Evolutionary conservation across 2,113 vertebrate species (phyloP).

Genomic region (Pygoscelis antarcticus): DNA sequence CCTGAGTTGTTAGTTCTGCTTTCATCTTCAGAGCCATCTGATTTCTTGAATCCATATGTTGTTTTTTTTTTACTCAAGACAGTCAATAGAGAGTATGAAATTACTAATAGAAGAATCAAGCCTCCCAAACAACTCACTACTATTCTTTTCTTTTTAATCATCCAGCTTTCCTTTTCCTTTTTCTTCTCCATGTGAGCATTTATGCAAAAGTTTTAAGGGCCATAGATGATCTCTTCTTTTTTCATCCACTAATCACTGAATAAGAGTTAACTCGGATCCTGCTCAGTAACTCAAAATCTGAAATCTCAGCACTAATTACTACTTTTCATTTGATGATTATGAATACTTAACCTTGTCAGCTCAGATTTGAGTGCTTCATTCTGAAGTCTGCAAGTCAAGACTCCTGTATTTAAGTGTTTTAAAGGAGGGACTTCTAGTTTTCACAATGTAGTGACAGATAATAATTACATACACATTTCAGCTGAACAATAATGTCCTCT

Average conservation of each 20-base stretch:
- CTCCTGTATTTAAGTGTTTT: not conserved
- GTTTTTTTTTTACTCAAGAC: not conserved
- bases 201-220: not conserved
- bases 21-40: conserved; percentile 10
- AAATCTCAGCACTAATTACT: not conserved
- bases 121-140: not conserved
- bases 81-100: not conserved
- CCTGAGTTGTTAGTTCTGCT: not conserved
- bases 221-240: not conserved
- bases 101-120: not conserved
- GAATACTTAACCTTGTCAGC: not conserved
- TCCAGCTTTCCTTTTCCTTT: not conserved
- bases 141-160: not conserved
- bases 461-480: not conserved
- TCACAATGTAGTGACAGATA: not conserved
- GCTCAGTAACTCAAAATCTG: not conserved
- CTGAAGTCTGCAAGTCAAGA: not conserved
- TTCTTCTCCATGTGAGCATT: not conserved
- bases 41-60: not conserved
- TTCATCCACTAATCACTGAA: not conserved
- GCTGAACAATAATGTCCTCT: not conserved
- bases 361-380: not conserved
- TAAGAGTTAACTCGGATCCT: not conserved
- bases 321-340: not conserved
- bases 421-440: not conserved